These are phyloP conservation scores for Hirtodrosophila histrioides DNA, from an alignment of 2,888 invertebrate genomes.

Conservation along the genomic window DNA sequence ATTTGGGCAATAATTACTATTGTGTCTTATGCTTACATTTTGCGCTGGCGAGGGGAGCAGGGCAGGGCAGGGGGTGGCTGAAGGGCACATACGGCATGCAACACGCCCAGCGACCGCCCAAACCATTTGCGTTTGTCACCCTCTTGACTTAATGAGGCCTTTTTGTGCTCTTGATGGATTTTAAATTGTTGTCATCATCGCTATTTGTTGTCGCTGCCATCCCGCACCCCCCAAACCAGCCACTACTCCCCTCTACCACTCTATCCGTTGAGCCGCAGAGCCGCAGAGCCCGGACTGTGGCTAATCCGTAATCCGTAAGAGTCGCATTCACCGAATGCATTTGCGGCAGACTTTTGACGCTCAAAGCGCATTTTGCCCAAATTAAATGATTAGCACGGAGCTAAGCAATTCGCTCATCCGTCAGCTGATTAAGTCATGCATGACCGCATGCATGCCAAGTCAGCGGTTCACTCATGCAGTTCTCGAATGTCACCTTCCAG, in stretches of 20 bases:
- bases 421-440: conserved; percentile 3
- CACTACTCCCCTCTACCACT: background rate
- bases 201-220: conserved; percentile 53
- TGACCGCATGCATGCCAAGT: conserved; percentile 11
- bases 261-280: too few relatives aligned
- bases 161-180: conserved; percentile 81
- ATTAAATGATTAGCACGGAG: conserved; percentile 47
- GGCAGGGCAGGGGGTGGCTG: background rate
- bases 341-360: conserved; percentile 61
- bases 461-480: conserved; percentile 4
- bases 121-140: conserved; percentile 58
- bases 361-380: conserved; percentile 52
- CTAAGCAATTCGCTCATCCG: background rate
- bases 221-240: background rate
- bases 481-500: background rate
- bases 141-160: conserved; percentile 82
- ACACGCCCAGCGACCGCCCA: conserved; percentile 50
- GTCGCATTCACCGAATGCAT: conserved; percentile 26
- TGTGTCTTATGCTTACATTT: conserved; percentile 82
- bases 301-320: conserved; percentile 56
- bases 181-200: conserved; percentile 82
- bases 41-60: conserved; percentile 7
- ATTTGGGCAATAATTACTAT: conserved; percentile 83
- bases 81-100: conserved; percentile 43
- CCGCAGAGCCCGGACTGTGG: conserved; percentile 1